A percentile compares a stretch with the other conserved stretches of the same genome.
phyloP scores from a whole-genome alignment of 2,113 vertebrate genomes.

The Tamias sibiricus region DNA sequence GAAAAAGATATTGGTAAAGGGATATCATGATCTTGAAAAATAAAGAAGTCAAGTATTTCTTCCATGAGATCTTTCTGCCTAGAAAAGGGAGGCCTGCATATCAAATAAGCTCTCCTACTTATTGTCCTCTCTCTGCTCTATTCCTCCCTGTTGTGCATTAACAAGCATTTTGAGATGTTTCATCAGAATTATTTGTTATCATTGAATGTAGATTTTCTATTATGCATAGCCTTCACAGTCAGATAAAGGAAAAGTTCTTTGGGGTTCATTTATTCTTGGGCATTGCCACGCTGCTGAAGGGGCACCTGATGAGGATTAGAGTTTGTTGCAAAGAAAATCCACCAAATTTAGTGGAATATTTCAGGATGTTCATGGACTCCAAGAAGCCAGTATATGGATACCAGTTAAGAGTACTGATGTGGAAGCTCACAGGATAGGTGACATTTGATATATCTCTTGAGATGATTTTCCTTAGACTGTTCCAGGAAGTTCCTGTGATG shows the following conservation, averaged over 20 bases:
- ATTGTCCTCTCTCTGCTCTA: background rate
- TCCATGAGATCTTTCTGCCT: background rate
- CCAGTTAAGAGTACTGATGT: background rate
- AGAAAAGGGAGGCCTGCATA: background rate
- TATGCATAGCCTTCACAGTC: background rate
- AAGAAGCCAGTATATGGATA: background rate
- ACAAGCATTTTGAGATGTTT: background rate
- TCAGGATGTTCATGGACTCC: background rate
- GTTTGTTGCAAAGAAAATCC: constrained; percentile 12
- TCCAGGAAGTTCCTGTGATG: background rate
- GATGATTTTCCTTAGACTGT: background rate
- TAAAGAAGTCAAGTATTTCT: constrained; percentile 17
- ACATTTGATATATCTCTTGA: background rate
- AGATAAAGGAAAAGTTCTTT: background rate
- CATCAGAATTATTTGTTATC: constrained; percentile 39
- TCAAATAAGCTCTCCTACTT: background rate
- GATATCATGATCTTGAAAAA: constrained; percentile 10
- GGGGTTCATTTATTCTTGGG: background rate
- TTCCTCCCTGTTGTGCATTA: background rate
- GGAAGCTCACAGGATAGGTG: background rate
- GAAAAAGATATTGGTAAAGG: background rate
- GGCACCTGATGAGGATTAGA: background rate
- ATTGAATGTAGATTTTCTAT: background rate
- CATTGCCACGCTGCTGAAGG: too few species aligned
- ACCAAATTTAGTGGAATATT: background rate